phyloP scores from a whole-genome alignment of 2,113 vertebrate genomes.

The Fulica atra region DNA sequence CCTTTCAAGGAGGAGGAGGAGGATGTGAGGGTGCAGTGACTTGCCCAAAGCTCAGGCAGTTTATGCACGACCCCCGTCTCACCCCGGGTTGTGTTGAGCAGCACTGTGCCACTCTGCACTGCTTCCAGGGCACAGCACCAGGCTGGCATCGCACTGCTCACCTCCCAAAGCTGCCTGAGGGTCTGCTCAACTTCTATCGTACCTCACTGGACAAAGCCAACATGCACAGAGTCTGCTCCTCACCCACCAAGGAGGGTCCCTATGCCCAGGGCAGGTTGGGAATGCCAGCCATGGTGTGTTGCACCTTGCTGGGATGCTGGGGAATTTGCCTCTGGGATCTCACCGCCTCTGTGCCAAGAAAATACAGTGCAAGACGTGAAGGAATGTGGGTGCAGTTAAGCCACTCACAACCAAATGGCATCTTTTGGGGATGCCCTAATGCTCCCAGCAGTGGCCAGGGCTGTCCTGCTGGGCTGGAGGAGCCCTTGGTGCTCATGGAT shows the following conservation, averaged over 20 bases:
- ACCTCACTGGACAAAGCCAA: not conserved
- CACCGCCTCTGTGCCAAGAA: not conserved
- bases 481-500: not conserved
- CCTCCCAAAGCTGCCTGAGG: not conserved
- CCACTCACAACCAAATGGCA: not conserved
- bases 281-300: too few relatives aligned
- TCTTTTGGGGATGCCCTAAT: not conserved
- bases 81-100: accelerated
- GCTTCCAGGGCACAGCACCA: not conserved
- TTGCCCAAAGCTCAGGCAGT: not conserved
- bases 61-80: not conserved
- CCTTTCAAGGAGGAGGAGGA: not conserved
- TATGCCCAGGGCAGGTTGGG: not conserved
- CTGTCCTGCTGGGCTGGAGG: not conserved
- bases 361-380: accelerated
- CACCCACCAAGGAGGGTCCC: not conserved
- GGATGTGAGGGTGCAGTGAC: not conserved
- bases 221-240: not conserved
- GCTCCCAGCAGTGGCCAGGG: not conserved
- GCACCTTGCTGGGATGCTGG: not conserved
- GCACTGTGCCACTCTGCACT: not conserved
- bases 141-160: not conserved
- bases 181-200: accelerated
- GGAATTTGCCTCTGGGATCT: not conserved
- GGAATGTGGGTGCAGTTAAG: too few relatives aligned